phyloP scores from a whole-genome alignment of 2,888 invertebrate species.

The Philhelius pedissequus region DNA sequence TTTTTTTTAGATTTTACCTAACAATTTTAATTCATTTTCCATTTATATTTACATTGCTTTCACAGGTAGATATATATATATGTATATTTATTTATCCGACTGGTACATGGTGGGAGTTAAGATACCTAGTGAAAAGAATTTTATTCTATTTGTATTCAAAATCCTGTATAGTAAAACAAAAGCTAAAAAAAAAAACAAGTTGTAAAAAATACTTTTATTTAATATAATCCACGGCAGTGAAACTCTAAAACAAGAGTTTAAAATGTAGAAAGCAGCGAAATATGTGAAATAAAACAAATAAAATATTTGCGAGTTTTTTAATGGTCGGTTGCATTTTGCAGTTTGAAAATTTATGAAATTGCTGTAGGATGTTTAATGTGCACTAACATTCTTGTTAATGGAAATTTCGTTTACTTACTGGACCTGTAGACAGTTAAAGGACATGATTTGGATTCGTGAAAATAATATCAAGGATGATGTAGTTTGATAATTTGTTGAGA shows the following conservation, averaged over 20 bases:
- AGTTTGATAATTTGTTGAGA: too few species aligned
- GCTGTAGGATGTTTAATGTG: not conserved
- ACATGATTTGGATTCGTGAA: not conserved
- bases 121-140: not conserved
- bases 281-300: conserved; percentile 23
- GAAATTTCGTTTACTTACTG: not conserved
- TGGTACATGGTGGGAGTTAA: not conserved
- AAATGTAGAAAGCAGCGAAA: conserved; percentile 19
- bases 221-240: conserved; percentile 31
- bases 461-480: too few species aligned
- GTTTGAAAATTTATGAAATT: not conserved
- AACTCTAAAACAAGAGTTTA: conserved; percentile 44
- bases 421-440: not conserved
- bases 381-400: conserved; percentile 7
- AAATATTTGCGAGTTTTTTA: conserved; percentile 8
- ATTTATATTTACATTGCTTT: conserved; percentile 49
- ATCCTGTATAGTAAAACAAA: not conserved
- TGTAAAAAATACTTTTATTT: conserved; percentile 10
- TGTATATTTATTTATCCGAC: not conserved
- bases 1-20: conserved; percentile 33
- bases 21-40: conserved; percentile 64
- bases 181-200: not conserved
- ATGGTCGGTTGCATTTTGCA: conserved; percentile 13
- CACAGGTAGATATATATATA: not conserved
- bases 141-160: not conserved